Percentiles rank a stretch among this genome's conserved stretches.
Conservation (phyloP, 2,797 vertebrate species). For the Centropyge bicolor region DNA sequence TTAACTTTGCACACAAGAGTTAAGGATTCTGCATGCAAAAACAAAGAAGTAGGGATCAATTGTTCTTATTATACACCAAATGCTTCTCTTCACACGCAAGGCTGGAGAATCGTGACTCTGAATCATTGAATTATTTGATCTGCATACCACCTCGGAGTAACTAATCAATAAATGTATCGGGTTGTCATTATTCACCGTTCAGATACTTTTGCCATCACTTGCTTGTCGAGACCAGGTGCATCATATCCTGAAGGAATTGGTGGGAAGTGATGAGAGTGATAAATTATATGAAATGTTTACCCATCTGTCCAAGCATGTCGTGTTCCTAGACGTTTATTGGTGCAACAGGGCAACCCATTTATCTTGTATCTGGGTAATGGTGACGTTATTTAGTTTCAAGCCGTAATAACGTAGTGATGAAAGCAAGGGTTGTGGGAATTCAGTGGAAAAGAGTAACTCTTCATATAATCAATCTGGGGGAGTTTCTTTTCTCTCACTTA, state of each 20-base stretch:
- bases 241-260: constrained; percentile 27
- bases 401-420: neutral
- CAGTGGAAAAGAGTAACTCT: neutral
- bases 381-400: neutral
- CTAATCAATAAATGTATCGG: too few relatives aligned
- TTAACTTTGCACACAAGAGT: constrained; percentile 1
- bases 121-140: constrained; percentile 3
- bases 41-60: constrained; percentile 1
- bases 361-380: neutral
- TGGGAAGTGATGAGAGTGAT: neutral
- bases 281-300: constrained; percentile 27
- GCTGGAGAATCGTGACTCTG: neutral
- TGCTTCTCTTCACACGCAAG: neutral
- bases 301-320: constrained; percentile 6
- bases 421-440: neutral
- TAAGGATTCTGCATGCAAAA: constrained; percentile 12
- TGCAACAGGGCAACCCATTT: neutral
- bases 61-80: neutral
- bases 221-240: neutral
- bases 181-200: neutral
- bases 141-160: neutral
- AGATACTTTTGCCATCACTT: neutral
- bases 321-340: neutral
- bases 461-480: constrained; percentile 8
- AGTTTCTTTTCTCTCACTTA: constrained; percentile 3